These are phyloP conservation scores for Myanophis thanlyinensis DNA, from an alignment of 2,113 vertebrate species.

Conservation along the genomic window DNA sequence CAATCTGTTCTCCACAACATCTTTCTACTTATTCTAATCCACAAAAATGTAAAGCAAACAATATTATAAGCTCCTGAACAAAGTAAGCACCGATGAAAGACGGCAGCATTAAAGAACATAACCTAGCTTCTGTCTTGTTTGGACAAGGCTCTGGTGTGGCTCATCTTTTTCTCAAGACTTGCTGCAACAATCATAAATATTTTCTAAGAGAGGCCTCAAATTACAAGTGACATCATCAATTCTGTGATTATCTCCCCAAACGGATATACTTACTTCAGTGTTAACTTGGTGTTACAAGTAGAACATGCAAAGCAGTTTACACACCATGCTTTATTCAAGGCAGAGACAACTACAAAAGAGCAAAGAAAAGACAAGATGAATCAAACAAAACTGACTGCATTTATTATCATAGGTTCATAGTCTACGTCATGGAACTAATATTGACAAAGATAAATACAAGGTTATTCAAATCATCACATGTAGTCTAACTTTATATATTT, in stretches of 20 bases:
- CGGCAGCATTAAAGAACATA: neutral
- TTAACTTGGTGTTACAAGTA: constrained; percentile 96
- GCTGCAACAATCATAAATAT: neutral
- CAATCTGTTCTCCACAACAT: neutral
- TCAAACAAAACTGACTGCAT: neutral
- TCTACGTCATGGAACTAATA: neutral
- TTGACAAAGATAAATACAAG: neutral
- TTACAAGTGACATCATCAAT: constrained; percentile 12
- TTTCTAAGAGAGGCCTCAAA: neutral
- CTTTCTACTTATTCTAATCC: neutral
- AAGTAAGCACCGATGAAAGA: neutral
- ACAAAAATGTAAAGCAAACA: neutral
- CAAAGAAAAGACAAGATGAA: constrained; percentile 17
- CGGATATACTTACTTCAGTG: constrained; percentile 89
- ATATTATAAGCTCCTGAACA: neutral
- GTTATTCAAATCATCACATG: neutral
- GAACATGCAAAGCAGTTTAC: constrained; percentile 96
- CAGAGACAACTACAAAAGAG: constrained; percentile 85
- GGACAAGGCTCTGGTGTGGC: neutral
- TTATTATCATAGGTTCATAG: neutral
- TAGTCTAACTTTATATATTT: neutral
- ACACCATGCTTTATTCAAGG: constrained; percentile 98
- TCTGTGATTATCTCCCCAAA: neutral
- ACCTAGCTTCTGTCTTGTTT: neutral
- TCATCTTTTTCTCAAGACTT: neutral